Percentiles rank a stretch among this genome's conserved stretches.
phyloP scores from a whole-genome alignment of 2,113 vertebrate species.

The Psilopogon haemacephalus region DNA sequence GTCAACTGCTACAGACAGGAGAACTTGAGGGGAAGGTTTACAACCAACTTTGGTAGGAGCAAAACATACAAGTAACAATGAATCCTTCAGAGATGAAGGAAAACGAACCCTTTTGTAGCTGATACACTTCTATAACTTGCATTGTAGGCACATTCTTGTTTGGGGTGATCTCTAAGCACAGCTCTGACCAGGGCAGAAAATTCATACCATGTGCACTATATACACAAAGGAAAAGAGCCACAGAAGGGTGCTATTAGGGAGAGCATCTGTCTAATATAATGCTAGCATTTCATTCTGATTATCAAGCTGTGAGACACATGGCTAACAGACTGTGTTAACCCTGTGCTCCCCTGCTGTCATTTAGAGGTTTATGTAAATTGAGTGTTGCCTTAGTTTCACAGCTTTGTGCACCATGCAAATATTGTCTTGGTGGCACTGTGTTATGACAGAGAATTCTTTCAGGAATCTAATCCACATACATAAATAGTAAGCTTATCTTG shows the following conservation, averaged over 20 bases:
- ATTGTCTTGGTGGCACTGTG: neutral
- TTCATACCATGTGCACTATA: neutral
- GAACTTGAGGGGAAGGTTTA: neutral
- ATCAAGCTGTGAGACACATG: neutral
- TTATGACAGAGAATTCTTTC: neutral
- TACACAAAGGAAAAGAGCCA: neutral
- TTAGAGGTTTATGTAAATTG: neutral
- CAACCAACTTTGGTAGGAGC: neutral
- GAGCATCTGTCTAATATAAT: constrained; percentile 1
- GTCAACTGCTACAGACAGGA: neutral
- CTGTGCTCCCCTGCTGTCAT: neutral
- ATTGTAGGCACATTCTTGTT: neutral
- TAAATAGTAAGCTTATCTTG: neutral
- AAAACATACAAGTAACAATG: neutral
- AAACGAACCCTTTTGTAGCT: neutral
- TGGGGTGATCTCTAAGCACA: neutral
- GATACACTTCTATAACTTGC: neutral
- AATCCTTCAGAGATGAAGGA: neutral
- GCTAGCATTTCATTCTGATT: neutral
- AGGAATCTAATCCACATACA: neutral
- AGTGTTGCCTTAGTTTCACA: neutral
- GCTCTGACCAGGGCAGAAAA: neutral
- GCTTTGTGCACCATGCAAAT: neutral
- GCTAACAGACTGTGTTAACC: neutral
- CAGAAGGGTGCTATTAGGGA: neutral